A percentile compares a stretch with the other conserved stretches of the same genome.
phyloP scores from a whole-genome alignment of 2,113 vertebrate genomes.

The Pachycephala philippinensis region DNA sequence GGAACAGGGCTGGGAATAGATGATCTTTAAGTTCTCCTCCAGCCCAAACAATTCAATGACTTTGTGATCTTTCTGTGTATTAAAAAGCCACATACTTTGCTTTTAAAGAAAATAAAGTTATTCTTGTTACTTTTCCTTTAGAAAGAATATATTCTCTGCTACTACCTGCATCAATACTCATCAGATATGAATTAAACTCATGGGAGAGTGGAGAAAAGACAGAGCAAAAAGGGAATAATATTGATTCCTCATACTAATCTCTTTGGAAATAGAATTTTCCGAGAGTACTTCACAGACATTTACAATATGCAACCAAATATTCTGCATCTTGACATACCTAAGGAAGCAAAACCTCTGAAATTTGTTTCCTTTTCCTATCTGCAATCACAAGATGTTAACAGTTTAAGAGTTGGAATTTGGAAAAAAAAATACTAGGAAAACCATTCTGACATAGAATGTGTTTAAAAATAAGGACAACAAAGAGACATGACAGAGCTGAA shows the following conservation, averaged over 20 bases:
- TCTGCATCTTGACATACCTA: neutral
- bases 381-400: neutral
- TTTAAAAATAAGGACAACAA: neutral
- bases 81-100: neutral
- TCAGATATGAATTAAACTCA: neutral
- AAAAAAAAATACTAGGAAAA: neutral
- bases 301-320: neutral
- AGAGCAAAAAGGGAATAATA: neutral
- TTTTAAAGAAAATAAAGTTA: neutral
- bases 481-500: neutral
- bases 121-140: neutral
- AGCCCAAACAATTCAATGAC: neutral
- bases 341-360: neutral
- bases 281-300: neutral
- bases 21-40: neutral
- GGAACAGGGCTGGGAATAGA: neutral
- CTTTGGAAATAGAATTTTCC: neutral
- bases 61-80: neutral
- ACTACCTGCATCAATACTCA: neutral
- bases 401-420: neutral
- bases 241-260: neutral
- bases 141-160: neutral
- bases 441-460: neutral
- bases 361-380: neutral
- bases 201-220: neutral